Percentiles rank a stretch among this genome's conserved stretches.
These are phyloP conservation scores for Dendrolimus punctatus DNA, from an alignment of 1,140 invertebrate species.

Conservation along the genomic window DNA sequence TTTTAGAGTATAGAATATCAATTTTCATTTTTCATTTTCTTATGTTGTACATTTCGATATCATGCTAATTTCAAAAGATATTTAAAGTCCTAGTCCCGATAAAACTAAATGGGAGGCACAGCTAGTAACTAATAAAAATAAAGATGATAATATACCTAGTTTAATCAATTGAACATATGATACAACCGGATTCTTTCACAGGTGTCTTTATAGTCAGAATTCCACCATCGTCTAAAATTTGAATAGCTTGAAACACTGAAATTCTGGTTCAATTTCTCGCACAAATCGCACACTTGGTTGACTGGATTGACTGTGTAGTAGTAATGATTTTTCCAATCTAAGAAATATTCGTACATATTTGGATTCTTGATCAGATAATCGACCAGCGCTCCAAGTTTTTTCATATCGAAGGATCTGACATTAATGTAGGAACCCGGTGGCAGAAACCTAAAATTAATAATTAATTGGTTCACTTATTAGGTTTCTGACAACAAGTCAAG, in stretches of 20 bases:
- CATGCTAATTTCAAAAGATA: no score
- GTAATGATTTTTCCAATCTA: constrained; percentile 58
- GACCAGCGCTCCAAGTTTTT: constrained; percentile 44
- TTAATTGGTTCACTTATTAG: not conserved
- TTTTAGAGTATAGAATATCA: no score
- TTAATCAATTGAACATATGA: no score
- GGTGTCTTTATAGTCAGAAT: constrained; percentile 28
- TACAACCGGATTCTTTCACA: constrained; percentile 24
- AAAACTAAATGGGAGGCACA: no score
- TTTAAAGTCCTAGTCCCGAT: no score
- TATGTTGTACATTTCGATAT: no score
- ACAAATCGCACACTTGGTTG: constrained; percentile 37
- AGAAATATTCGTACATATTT: constrained; percentile 42
- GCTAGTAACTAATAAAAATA: no score
- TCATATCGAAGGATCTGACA: constrained; percentile 32
- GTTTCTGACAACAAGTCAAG: not conserved
- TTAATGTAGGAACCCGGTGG: constrained; percentile 52
- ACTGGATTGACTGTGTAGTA: constrained; percentile 30
- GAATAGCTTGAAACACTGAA: constrained; percentile 11
- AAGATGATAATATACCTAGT: no score
- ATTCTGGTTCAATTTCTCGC: constrained; percentile 30
- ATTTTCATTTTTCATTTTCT: no score
- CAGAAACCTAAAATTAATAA: constrained; percentile 39
- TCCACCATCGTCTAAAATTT: constrained; percentile 49
- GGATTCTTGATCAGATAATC: constrained; percentile 46